Conservation (phyloP, 64 coral and sea anemone genomes). For the Exaiptasia diaphana region DNA sequence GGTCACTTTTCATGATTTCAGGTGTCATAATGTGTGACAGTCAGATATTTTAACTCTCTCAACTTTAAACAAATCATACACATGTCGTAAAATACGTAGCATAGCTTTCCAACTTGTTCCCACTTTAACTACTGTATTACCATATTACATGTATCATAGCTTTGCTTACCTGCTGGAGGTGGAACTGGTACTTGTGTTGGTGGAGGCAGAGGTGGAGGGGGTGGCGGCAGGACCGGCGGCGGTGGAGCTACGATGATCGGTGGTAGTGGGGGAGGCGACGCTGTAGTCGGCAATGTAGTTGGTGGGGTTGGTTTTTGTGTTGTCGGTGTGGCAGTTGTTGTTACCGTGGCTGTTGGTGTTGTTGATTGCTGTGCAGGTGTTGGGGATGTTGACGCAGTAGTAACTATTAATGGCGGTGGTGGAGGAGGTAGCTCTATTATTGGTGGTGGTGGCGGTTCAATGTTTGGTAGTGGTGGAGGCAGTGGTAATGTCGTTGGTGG, state of each 20-base stretch:
- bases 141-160: too few species aligned
- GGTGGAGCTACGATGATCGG: neutral
- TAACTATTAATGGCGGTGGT: neutral
- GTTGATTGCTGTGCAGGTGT: neutral
- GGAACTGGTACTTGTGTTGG: neutral
- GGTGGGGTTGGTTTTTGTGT: slow-evolving; percentile 9
- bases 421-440: neutral
- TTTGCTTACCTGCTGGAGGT: slow-evolving; percentile 1
- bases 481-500: neutral
- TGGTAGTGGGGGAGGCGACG: neutral
- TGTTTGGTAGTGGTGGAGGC: neutral
- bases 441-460: neutral
- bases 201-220: neutral
- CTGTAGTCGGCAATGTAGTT: neutral
- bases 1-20: too few species aligned
- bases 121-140: too few species aligned
- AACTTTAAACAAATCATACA: too few species aligned
- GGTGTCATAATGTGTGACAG: too few species aligned
- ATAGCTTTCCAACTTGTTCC: too few species aligned
- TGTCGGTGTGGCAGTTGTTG: neutral
- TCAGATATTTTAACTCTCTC: too few species aligned
- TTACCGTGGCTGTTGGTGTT: neutral
- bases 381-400: neutral
- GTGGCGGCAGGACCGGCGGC: neutral
- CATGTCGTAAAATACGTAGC: too few species aligned